Base-by-base conservation (phyloP, 1,140 invertebrate genomes). In the Dreissena polymorpha region DNA sequence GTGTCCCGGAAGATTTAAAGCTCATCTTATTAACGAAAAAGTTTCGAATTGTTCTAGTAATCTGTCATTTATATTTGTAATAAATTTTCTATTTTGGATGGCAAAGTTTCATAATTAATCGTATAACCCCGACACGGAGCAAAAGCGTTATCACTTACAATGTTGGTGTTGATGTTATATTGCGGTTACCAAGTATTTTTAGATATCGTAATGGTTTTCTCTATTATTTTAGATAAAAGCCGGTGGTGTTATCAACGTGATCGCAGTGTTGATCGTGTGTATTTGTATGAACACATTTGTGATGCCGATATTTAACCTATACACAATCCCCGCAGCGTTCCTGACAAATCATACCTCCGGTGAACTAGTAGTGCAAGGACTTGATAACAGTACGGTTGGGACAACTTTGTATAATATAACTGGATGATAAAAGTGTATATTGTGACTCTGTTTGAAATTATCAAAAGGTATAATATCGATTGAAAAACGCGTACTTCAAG, bases 161-260 rank as follows among this genome's bases (percentile, higher is more conserved):
- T 8, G 39, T 39, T 39, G 2, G 39, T 39, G 8, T 39, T 39
- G 39, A 8, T 39, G 39, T 39, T 5, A 39, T 39, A 8, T 5
- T 39, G 8, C 39, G 2, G 39, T 5, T 39, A 8, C 39, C 39
- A 39, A 39, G 2, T 39, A 5, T 39, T 39, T 39, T 8, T 39
- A 39, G 39, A 39, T 39, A 39, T 39, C 39, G 8, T 39, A 39
- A 39, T 39, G 39, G 8, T 39, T 39, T 2, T 39, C 50, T 29
- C 60, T 71, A 64, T 39, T 53, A 18, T 73, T 75, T 12, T 72
- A 83, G 81, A 63, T 83, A 55, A 76, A 75, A 67, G 74, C 74
- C 63, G 81, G 81, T 6, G 51, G n/a, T 23, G 73, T 83, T 18
- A 60, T 83, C 23, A 83, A 83, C 50, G n/a, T 77, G 16, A 29